Evolutionary conservation across 35 echinoderm and acorn worm species (phyloP).

Genomic region (Ptychodera flava): DNA sequence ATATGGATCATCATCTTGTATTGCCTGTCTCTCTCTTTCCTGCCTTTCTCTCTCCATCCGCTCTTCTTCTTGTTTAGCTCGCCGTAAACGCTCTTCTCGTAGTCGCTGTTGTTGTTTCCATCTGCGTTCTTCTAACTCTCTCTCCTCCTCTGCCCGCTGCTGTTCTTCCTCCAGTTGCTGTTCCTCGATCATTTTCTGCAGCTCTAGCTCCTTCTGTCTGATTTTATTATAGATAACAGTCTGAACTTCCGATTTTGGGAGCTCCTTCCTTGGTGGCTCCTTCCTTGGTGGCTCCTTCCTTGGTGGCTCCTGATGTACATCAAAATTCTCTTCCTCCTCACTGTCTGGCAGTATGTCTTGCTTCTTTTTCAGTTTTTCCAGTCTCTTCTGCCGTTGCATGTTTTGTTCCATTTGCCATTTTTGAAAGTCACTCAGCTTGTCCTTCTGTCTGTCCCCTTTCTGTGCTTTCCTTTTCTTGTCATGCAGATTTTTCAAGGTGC

Average conservation of each 20-base stretch:
- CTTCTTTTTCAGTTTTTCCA: constrained; percentile 46
- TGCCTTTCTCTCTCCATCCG: background rate
- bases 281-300: background rate
- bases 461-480: constrained; percentile 10
- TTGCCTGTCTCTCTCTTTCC: background rate
- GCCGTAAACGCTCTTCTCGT: background rate
- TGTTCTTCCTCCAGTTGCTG: background rate
- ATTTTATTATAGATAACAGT: constrained; percentile 9
- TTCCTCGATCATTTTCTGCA: constrained; percentile 3
- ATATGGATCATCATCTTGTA: background rate
- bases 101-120: background rate
- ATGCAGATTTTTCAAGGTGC: constrained; percentile 9
- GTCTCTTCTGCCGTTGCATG: constrained; percentile 42
- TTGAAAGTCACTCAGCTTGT: constrained; percentile 65
- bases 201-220: background rate
- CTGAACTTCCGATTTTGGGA: background rate
- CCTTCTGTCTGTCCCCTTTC: constrained; percentile 9
- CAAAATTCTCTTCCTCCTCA: background rate
- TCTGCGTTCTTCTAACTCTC: constrained; percentile 9
- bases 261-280: background rate
- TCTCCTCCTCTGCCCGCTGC: background rate
- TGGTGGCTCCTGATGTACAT: background rate
- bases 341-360: background rate
- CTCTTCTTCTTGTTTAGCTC: background rate
- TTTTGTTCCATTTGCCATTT: constrained; percentile 95